Evolutionary conservation across 1,140 invertebrate species (phyloP).

Genomic region (Diprion similis): DNA sequence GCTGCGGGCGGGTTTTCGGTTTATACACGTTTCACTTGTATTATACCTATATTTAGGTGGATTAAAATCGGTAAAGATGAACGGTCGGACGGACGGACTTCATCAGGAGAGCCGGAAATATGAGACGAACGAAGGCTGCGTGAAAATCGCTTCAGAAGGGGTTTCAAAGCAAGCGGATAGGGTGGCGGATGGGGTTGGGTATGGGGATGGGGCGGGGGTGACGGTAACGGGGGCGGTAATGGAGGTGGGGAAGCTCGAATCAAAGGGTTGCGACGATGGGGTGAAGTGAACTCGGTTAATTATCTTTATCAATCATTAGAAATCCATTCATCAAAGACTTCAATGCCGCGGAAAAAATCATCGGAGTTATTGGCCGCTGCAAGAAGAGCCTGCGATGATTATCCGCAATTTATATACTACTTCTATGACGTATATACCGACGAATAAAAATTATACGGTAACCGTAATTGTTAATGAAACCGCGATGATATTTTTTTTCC

Average conservation of each 20-base stretch:
- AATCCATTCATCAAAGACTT: slow-evolving; percentile 40
- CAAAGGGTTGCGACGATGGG: slow-evolving; percentile 32
- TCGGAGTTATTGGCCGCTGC: too few relatives aligned
- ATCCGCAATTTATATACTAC: too few relatives aligned
- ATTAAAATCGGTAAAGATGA: slow-evolving; percentile 3
- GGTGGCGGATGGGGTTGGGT: slow-evolving; percentile 5
- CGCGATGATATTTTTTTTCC: too few relatives aligned
- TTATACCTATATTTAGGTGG: slow-evolving; percentile 13
- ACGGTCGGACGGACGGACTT: not conserved
- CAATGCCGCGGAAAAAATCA: not conserved
- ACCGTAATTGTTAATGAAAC: too few relatives aligned
- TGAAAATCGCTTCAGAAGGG: slow-evolving; percentile 30
- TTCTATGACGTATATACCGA: too few relatives aligned
- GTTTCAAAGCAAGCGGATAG: slow-evolving; percentile 28
- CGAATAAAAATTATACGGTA: too few relatives aligned
- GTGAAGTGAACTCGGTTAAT: slow-evolving; percentile 32
- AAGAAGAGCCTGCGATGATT: too few relatives aligned
- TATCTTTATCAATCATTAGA: slow-evolving; percentile 40
- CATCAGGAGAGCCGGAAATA: slow-evolving; percentile 8
- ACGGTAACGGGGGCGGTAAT: slow-evolving; percentile 16
- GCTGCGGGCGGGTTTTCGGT: too few relatives aligned
- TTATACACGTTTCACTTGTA: too few relatives aligned
- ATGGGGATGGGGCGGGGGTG: not conserved
- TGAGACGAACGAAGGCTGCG: slow-evolving; percentile 15
- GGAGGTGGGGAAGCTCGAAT: slow-evolving; percentile 21